Percentiles rank a stretch among this genome's conserved stretches.
phyloP scores from a whole-genome alignment of 2,888 invertebrate species.

The Cephus sareptanus region DNA sequence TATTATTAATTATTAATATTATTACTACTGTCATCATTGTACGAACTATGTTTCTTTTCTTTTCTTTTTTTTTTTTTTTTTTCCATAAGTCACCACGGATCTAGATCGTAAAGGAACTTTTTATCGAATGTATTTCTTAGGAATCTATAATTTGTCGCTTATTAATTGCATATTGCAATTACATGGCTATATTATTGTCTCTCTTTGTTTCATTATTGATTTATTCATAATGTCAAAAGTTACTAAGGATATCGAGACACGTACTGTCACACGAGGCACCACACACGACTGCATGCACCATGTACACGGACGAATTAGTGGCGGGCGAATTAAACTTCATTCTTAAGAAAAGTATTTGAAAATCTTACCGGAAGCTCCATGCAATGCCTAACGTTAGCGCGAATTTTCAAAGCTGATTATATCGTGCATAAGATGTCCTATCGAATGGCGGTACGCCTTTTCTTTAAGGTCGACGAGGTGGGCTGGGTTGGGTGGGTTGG shows the following conservation, averaged over 20 bases:
- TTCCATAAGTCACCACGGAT: constrained; percentile 46
- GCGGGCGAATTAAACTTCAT: constrained; percentile 3
- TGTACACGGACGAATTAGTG: constrained; percentile 37
- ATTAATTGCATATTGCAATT: constrained; percentile 56
- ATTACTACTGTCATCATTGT: constrained; percentile 47
- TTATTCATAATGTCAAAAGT: constrained; percentile 18
- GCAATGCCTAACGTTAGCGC: neutral
- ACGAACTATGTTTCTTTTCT: constrained; percentile 37
- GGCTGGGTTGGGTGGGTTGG: neutral
- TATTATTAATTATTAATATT: constrained; percentile 22
- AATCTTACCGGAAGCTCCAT: neutral
- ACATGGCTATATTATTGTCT: constrained; percentile 55
- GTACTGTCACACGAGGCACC: constrained; percentile 30
- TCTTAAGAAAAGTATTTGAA: neutral
- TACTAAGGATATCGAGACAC: constrained; percentile 23
- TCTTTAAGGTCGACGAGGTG: neutral
- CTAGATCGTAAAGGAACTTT: constrained; percentile 47
- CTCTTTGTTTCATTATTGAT: constrained; percentile 51
- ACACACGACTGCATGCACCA: constrained; percentile 12
- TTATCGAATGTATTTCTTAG: constrained; percentile 58
- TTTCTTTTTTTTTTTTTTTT: constrained; percentile 26
- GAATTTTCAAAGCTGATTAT: neutral
- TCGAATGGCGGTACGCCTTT: neutral
- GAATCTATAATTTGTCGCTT: constrained; percentile 51
- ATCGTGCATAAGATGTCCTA: neutral